Base-by-base conservation (phyloP, 2,888 invertebrate species). In the Bellardia pandia region DNA sequence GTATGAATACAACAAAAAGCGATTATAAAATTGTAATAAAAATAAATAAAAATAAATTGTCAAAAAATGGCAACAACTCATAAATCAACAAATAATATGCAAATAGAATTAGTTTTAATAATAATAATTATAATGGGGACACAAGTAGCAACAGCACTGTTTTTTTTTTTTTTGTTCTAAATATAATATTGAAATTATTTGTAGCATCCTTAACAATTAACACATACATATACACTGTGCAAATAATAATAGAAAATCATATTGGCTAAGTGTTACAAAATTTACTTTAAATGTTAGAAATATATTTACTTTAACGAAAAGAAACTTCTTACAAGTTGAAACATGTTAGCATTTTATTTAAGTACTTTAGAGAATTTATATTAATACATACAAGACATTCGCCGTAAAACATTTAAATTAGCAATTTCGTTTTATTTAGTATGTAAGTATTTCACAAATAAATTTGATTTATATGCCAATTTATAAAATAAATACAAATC, bases 61-160 rank as follows among this genome's bases (percentile, higher is more conserved):
- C 87, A 87, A 87, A 87, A 87, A 85, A 87, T 85, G 78, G 74
- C 85, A 85, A 87, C 78, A 81, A 85, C 85, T 82, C 87, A 87
- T 87, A 87, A 85, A 87, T 87, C 87, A 87, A 87, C 87, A 87
- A 85, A 85, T 85, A 87, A 85, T 85, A 87, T 87, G 87, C 85
- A 87, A 87, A 87, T 87, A 87, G 81, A 85, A 87, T 87, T 87
- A 87, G 81, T 87, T 87, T 82, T 60, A 85, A 87, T 87, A 85
- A 87, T 84, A 80, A 78, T 72, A 53, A 86, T 77, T 77, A 64
- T 71, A 77, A 77, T 71, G 37, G 76, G 56, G 37, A 40, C 77
- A 71, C 69, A 53, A 64, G 69, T 48, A 71, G 45, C 80, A 82
- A 79, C 56, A 79, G 58, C 72, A 80, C 48, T 23, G 2, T 45